Conservation (phyloP, 2,888 invertebrate species). For the Tethea ocularis region DNA sequence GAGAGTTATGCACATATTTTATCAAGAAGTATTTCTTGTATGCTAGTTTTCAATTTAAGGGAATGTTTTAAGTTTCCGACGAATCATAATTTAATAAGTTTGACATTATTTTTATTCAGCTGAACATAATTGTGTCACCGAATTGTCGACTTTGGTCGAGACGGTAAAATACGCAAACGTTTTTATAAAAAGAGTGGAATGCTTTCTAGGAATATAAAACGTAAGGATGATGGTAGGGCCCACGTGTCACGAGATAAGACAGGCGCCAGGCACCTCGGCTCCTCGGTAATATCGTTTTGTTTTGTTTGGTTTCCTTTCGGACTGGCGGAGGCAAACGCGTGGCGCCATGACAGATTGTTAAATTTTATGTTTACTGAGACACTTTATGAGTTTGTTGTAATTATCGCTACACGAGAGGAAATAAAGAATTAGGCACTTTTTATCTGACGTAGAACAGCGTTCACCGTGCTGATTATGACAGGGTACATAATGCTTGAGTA, state of each 20-base stretch:
- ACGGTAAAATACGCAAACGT: constrained; percentile 28
- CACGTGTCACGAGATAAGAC: constrained; percentile 70
- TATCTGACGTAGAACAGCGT: constrained; percentile 27
- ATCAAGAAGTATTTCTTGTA: constrained; percentile 26
- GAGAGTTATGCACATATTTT: constrained; percentile 52
- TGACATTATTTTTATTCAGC: neutral
- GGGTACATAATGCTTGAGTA: constrained; percentile 11
- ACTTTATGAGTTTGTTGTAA: constrained; percentile 52
- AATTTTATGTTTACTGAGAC: constrained; percentile 40
- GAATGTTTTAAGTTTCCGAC: constrained; percentile 25
- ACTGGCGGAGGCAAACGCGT: constrained; percentile 18
- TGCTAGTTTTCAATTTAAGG: constrained; percentile 27
- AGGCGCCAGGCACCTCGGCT: constrained; percentile 65
- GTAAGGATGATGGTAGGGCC: constrained; percentile 53
- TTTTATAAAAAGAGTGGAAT: constrained; percentile 47
- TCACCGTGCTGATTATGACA: constrained; percentile 24
- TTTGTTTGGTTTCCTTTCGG: constrained; percentile 46
- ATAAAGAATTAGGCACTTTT: constrained; percentile 31
- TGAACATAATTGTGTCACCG: neutral
- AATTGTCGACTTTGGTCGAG: too few relatives aligned
- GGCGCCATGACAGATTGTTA: constrained; percentile 62
- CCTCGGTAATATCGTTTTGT: constrained; percentile 42
- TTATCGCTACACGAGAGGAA: constrained; percentile 40
- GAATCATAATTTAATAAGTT: constrained; percentile 10
- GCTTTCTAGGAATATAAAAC: constrained; percentile 63